These are phyloP conservation scores for Anaspis maculata DNA, from an alignment of 2,888 invertebrate species.

Conservation along the genomic window DNA sequence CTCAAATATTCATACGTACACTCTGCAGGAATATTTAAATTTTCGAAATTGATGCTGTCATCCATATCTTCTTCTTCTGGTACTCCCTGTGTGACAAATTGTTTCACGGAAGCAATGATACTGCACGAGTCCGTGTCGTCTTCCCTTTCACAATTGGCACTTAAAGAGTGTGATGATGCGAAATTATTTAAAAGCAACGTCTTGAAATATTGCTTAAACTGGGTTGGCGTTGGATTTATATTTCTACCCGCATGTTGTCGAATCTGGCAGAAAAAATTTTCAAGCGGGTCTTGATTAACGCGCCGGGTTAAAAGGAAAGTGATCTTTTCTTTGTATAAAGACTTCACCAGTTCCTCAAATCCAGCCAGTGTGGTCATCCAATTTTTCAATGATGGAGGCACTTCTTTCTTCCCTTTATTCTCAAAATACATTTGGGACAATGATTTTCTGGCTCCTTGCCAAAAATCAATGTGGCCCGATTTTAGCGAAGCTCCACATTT, in stretches of 20 bases:
- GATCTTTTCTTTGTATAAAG: neutral
- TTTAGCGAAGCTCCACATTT: conserved; percentile 2
- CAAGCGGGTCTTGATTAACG: conserved; percentile 8
- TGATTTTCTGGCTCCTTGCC: conserved; percentile 1
- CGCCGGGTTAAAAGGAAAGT: conserved; percentile 2
- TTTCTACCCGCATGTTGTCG: conserved; percentile 6
- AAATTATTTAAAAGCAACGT: conserved; percentile 9
- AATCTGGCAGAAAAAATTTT: conserved; percentile 10
- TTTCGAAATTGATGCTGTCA: neutral
- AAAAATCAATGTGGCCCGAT: conserved; percentile 3
- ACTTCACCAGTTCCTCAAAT: conserved; percentile 2
- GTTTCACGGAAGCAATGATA: conserved; percentile 5
- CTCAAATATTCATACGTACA: neutral
- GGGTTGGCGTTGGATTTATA: conserved; percentile 4
- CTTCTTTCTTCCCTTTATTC: neutral
- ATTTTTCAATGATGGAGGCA: conserved; percentile 7
- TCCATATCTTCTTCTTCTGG: neutral
- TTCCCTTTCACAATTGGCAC: conserved; percentile 6
- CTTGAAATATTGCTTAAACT: conserved; percentile 9
- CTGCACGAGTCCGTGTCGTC: neutral
- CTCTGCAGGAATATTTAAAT: neutral
- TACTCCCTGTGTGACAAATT: conserved; percentile 4
- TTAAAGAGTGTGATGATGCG: conserved; percentile 4
- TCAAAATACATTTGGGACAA: conserved; percentile 4
- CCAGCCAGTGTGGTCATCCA: conserved; percentile 5